Conservation (phyloP, 2,113 vertebrate genomes). For the Apodemus sylvaticus region DNA sequence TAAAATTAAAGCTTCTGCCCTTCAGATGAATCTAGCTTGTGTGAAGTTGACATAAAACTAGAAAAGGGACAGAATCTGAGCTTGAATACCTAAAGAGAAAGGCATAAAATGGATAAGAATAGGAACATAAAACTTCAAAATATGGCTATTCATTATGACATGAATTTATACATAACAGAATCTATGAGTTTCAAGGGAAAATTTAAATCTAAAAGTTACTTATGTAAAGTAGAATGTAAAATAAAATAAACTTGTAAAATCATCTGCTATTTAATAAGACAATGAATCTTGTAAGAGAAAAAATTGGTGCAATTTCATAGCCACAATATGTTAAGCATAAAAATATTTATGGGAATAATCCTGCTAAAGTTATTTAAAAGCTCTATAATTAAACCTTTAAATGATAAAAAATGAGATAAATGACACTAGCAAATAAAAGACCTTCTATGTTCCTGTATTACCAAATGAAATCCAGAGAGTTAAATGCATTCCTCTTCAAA, state of each 20-base stretch:
- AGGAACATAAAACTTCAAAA: not conserved
- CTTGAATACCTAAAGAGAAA: not conserved
- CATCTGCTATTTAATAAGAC: not conserved
- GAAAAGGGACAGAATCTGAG: not conserved
- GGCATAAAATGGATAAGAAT: not conserved
- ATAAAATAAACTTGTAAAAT: not conserved
- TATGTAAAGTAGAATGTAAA: not conserved
- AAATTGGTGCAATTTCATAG: not conserved
- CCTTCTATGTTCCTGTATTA: not conserved
- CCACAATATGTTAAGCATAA: not conserved
- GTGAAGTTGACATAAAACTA: not conserved
- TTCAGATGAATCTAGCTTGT: not conserved
- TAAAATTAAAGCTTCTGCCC: not conserved
- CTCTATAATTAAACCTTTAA: not conserved
- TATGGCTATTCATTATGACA: not conserved
- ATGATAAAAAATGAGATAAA: not conserved
- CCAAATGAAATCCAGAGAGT: not conserved
- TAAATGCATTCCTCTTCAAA: not conserved
- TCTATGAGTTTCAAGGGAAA: not conserved
- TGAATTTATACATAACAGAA: not conserved
- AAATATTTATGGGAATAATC: not conserved
- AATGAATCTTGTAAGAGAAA: not conserved
- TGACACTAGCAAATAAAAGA: not conserved
- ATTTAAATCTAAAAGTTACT: not conserved
- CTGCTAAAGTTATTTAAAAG: not conserved